These are phyloP conservation scores for Vidua macroura DNA, from an alignment of 2,113 vertebrate genomes.

Conservation along the genomic window DNA sequence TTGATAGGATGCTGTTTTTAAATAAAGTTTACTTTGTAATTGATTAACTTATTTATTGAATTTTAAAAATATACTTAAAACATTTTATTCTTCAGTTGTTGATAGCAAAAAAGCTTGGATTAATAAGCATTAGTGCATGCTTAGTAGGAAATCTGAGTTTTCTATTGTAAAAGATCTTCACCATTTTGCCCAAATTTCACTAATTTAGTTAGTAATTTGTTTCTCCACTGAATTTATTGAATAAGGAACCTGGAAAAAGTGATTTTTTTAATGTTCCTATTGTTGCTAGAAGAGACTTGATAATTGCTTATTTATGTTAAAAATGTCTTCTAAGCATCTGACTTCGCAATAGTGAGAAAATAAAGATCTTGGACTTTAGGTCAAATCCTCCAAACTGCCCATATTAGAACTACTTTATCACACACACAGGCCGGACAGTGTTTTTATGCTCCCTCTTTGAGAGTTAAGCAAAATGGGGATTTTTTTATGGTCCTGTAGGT, in stretches of 20 bases:
- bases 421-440: background rate
- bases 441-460: background rate
- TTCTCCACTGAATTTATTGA: background rate
- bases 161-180: background rate
- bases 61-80: background rate
- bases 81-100: background rate
- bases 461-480: background rate
- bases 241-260: background rate
- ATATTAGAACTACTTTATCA: background rate
- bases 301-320: background rate
- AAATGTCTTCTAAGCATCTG: background rate
- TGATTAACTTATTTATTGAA: background rate
- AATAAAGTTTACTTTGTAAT: background rate
- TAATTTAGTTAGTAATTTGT: background rate
- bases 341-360: background rate
- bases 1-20: background rate
- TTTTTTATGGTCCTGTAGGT: background rate
- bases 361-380: background rate
- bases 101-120: background rate
- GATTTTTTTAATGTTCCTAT: accelerated
- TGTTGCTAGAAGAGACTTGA: background rate
- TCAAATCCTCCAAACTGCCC: background rate
- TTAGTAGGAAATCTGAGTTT: background rate
- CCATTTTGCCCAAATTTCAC: background rate
- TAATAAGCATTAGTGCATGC: background rate